Percentiles rank a stretch among this genome's conserved stretches.
phyloP scores from a whole-genome alignment of 2,113 vertebrate genomes.

The Reinhardtius hippoglossoides region DNA sequence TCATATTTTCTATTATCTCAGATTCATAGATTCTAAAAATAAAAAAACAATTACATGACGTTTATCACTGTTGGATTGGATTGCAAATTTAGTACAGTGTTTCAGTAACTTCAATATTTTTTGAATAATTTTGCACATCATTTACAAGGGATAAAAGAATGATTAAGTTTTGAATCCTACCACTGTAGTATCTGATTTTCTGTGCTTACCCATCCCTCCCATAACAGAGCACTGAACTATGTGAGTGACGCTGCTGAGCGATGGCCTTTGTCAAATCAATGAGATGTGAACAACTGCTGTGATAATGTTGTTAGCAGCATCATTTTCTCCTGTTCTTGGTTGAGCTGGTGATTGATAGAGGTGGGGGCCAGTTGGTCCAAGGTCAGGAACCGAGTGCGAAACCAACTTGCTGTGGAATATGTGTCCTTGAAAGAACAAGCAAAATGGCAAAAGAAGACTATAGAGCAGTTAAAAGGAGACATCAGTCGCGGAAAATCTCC shows the following conservation, averaged over 20 bases:
- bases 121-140: not conserved
- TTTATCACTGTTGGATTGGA: not conserved
- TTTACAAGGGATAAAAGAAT: not conserved
- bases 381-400: conserved; percentile 54
- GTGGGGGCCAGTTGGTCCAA: conserved; percentile 58
- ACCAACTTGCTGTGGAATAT: not conserved
- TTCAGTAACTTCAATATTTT: not conserved
- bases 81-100: not conserved
- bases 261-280: conserved; percentile 77
- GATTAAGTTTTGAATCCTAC: not conserved
- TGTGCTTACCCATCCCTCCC: conserved; percentile 19
- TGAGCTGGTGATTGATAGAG: conserved; percentile 75
- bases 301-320: conserved; percentile 76
- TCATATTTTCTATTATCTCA: no score
- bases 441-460: not conserved
- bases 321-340: conserved; percentile 72
- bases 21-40: no score
- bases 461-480: not conserved
- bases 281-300: conserved; percentile 77
- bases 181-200: conserved; percentile 6
- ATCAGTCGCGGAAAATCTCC: not conserved
- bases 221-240: conserved; percentile 37
- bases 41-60: no score
- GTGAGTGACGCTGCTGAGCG: conserved; percentile 58
- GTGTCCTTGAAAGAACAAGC: not conserved